These are phyloP conservation scores for Oedothorax gibbosus DNA, from an alignment of 1,140 invertebrate genomes.

Conservation along the genomic window DNA sequence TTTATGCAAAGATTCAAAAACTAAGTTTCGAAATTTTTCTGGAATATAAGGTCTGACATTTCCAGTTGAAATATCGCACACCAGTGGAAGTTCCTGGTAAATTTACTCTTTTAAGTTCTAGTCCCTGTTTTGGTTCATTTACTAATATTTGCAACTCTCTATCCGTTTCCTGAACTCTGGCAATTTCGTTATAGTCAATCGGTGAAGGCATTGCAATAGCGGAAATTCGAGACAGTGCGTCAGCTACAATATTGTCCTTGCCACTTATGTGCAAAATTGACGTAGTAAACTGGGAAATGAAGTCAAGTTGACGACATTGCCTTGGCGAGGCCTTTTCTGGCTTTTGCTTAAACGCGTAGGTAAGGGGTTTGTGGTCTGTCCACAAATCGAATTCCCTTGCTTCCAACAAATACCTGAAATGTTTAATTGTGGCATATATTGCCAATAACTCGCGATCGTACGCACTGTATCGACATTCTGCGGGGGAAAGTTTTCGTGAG, in stretches of 20 bases:
- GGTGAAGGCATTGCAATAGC: neutral
- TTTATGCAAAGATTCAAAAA: slow-evolving; percentile 40
- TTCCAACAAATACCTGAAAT: slow-evolving; percentile 65
- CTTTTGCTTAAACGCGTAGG: slow-evolving; percentile 60
- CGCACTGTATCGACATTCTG: neutral
- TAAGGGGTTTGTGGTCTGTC: slow-evolving; percentile 66
- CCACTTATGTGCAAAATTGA: slow-evolving; percentile 67
- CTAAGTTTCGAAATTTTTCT: neutral
- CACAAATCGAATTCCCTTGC: slow-evolving; percentile 63
- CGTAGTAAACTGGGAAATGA: slow-evolving; percentile 67
- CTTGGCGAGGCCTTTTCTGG: slow-evolving; percentile 59
- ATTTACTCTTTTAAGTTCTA: neutral
- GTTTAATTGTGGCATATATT: slow-evolving; percentile 36
- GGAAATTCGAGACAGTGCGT: slow-evolving; percentile 43
- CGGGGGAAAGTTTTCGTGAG: neutral
- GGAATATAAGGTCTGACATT: slow-evolving; percentile 29
- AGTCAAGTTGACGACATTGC: slow-evolving; percentile 66
- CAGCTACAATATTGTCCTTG: slow-evolving; percentile 64
- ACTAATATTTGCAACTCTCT: slow-evolving; percentile 21
- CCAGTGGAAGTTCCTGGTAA: neutral
- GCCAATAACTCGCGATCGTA: slow-evolving; percentile 39
- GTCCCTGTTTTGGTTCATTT: neutral
- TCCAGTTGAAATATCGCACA: slow-evolving; percentile 35
- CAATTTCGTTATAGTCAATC: slow-evolving; percentile 24
- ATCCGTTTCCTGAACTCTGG: slow-evolving; percentile 35